phyloP scores from a whole-genome alignment of 2,113 vertebrate species.

The Lycaon pictus region DNA sequence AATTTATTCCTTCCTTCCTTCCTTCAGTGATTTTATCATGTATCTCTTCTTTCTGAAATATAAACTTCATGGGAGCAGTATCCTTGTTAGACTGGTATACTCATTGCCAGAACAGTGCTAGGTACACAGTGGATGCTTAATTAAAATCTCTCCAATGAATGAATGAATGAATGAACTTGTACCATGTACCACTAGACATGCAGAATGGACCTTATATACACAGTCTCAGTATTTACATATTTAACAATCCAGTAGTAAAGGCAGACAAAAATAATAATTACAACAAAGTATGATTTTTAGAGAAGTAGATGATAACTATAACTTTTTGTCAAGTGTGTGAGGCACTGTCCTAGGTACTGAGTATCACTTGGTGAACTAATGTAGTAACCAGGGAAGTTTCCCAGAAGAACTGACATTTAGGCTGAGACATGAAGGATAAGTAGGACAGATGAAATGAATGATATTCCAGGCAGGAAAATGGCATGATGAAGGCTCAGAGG shows the following conservation, averaged over 20 bases:
- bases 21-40: not conserved
- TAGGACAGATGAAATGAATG: not conserved
- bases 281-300: not conserved
- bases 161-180: not conserved
- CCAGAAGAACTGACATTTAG: not conserved
- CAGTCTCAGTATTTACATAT: not conserved
- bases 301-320: not conserved
- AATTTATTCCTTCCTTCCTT: not conserved
- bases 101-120: slow-evolving; percentile 8
- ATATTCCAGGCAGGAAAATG: not conserved
- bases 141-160: slow-evolving; percentile 16
- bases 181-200: not conserved
- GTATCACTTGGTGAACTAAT: not conserved
- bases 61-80: not conserved
- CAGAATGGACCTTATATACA: not conserved
- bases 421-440: not conserved
- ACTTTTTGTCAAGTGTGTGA: not conserved
- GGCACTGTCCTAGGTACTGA: not conserved
- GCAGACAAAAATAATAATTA: not conserved
- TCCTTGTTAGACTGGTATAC: not conserved
- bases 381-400: not conserved
- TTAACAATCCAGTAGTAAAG: not conserved
- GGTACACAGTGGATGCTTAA: not conserved
- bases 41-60: slow-evolving; percentile 16
- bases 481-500: not conserved